Base-by-base conservation (phyloP, 2,797 vertebrate genomes). In the Manis pentadactyla region DNA sequence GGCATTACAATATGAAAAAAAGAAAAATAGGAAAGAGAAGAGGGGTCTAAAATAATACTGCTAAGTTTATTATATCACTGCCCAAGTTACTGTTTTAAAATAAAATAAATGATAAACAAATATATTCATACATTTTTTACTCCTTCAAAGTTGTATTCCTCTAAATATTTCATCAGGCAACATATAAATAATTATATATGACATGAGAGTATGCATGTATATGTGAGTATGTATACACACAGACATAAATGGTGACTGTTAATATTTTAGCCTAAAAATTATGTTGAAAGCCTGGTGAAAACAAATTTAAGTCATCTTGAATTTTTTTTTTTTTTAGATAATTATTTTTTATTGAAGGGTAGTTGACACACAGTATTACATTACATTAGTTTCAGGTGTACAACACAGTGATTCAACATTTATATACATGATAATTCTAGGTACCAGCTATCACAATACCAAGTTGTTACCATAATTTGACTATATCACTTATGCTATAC, bases 221-320 rank as follows among this genome's bases (percentile, higher is more conserved):
- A 2, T 21, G 21, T 57, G 25, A 94, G 12, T 90, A 42, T 69
- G 5, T 53, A 49, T 53, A 49, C 12, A 37, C 31, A 27, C 12
- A 49, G 31, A 19, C 25, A 59, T 46, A 75, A 88, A 83, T 77
- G 10, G 34, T 53, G n/a, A 84, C 42, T n/a, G n/a, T 13, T 78
- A 79, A 79, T 90, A 90, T 64, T 94, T 53, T 86, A 46, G 79
- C 55, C 57, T 83, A 57, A 90, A 90, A 71, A 85, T 23, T 9
- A 69, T 57, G 21, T 85, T 86, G 55, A 64, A 64, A 79, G 19
- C 46, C 25, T 78, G 23, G 3, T 13, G 23, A 78, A 71, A 71
- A 4, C 37, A 57, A 55, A 9, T 37, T 61, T 17, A 74, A 69
- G 55, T 34, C 21, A 69, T 79, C 12, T 23, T 71, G 23, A 25